Percentiles rank a stretch among this genome's conserved stretches.
Conservation (phyloP, 2,888 invertebrate genomes). For the Dendrolimus pini region DNA sequence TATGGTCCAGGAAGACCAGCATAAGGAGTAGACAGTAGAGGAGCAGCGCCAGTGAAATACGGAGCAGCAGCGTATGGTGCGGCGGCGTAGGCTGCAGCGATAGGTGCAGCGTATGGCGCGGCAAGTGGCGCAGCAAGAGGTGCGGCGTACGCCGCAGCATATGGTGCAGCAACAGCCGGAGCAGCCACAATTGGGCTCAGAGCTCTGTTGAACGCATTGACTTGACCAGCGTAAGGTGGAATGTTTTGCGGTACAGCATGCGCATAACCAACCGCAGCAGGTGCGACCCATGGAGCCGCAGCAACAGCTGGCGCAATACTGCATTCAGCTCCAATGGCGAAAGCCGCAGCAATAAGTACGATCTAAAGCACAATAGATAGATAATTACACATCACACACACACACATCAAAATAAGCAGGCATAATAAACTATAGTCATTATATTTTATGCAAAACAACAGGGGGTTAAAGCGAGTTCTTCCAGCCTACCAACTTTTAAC, state of each 20-base stretch:
- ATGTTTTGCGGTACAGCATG: slow-evolving; percentile 79
- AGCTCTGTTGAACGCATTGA: slow-evolving; percentile 71
- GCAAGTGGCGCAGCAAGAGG: slow-evolving; percentile 26
- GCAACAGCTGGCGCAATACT: slow-evolving; percentile 48
- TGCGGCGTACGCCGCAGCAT: slow-evolving; percentile 32
- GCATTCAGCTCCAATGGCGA: slow-evolving; percentile 47
- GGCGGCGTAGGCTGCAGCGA: slow-evolving; percentile 19
- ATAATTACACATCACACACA: too few species aligned
- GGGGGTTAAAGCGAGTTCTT: too few species aligned
- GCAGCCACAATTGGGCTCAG: slow-evolving; percentile 54
- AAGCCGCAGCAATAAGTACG: slow-evolving; percentile 59
- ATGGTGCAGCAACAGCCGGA: slow-evolving; percentile 30
- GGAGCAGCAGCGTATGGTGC: slow-evolving; percentile 26
- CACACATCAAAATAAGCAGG: too few species aligned
- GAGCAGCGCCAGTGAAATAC: slow-evolving; percentile 15
- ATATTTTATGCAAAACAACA: too few species aligned
- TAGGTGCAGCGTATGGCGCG: slow-evolving; percentile 12
- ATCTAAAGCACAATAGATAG: slow-evolving; percentile 36
- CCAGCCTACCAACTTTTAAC: too few species aligned
- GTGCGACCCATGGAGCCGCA: slow-evolving; percentile 63
- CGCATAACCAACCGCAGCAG: slow-evolving; percentile 75
- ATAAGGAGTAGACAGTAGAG: slow-evolving; percentile 21
- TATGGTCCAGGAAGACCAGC: slow-evolving; percentile 25
- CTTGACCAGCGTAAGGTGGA: slow-evolving; percentile 78
- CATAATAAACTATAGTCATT: too few species aligned